Percentiles rank a stretch among this genome's conserved stretches.
Conservation (phyloP, 2,888 invertebrate species). For the Magallana nippona region DNA sequence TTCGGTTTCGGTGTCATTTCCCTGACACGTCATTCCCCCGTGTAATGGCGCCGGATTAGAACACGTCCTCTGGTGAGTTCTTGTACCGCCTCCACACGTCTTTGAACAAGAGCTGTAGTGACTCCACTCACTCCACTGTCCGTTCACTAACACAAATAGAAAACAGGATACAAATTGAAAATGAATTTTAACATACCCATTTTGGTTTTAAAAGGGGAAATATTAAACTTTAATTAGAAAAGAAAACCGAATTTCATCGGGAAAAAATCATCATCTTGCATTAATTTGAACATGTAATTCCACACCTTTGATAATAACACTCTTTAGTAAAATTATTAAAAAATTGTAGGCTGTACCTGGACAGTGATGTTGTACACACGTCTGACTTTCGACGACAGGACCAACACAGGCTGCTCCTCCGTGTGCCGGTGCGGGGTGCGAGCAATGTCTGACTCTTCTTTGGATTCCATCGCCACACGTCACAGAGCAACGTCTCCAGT, state of each 20-base stretch:
- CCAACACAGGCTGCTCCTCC: constrained; percentile 53
- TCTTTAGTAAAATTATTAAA: too few species aligned
- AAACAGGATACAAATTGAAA: too few species aligned
- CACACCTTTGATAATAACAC: too few species aligned
- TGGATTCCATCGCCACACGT: constrained; percentile 48
- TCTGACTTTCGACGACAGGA: background rate
- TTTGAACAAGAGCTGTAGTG: constrained; percentile 41
- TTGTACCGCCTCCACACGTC: constrained; percentile 38
- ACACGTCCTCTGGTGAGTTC: constrained; percentile 48
- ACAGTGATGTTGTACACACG: constrained; percentile 34
- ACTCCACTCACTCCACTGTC: constrained; percentile 40
- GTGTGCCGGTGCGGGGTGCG: constrained; percentile 50
- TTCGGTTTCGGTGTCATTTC: constrained; percentile 45
- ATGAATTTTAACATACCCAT: too few species aligned
- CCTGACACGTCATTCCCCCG: constrained; percentile 50
- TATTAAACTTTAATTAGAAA: too few species aligned
- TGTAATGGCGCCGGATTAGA: constrained; percentile 50
- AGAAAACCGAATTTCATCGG: too few species aligned
- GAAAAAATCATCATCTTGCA: too few species aligned
- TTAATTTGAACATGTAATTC: too few species aligned
- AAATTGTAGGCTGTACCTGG: background rate
- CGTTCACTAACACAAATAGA: constrained; percentile 30
- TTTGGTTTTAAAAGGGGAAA: too few species aligned
- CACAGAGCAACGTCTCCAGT: constrained; percentile 42
- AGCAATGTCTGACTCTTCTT: constrained; percentile 50